A percentile compares a stretch with the other conserved stretches of the same genome.
phyloP scores from a whole-genome alignment of 1,140 invertebrate genomes.

The Drosophila pallidifrons region DNA sequence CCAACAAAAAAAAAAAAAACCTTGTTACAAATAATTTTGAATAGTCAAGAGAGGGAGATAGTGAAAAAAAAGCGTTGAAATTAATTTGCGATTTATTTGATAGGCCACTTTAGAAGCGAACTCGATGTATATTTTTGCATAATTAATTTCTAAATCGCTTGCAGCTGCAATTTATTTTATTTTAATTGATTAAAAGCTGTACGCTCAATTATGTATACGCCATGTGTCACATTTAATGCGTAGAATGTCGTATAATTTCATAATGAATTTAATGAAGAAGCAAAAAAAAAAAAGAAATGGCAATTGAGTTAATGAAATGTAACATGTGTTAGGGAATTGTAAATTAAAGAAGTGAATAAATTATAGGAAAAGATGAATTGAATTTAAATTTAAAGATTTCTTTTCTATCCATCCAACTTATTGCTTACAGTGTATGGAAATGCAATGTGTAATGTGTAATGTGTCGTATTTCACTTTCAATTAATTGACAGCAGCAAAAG shows the following conservation, averaged over 20 bases:
- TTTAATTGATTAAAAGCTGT: slow-evolving; percentile 38
- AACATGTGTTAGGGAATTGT: too few species aligned
- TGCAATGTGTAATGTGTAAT: slow-evolving; percentile 28
- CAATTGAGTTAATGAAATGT: too few species aligned
- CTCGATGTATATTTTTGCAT: slow-evolving; percentile 48
- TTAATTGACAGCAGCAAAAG: slow-evolving; percentile 65
- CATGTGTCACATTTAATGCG: slow-evolving; percentile 38
- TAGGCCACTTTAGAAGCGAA: slow-evolving; percentile 23
- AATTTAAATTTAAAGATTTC: too few species aligned
- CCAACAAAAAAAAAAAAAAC: neutral
- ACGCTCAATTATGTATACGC: slow-evolving; percentile 65
- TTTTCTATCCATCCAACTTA: neutral
- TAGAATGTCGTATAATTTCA: slow-evolving; percentile 20
- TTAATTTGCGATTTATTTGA: slow-evolving; percentile 32
- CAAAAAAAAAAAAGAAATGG: too few species aligned
- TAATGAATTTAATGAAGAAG: slow-evolving; percentile 14
- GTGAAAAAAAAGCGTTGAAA: neutral
- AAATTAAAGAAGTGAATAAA: too few species aligned
- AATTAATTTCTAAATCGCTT: slow-evolving; percentile 69
- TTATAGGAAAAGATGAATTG: too few species aligned
- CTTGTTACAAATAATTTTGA: neutral
- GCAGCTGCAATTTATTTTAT: slow-evolving; percentile 23
- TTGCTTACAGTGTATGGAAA: slow-evolving; percentile 20
- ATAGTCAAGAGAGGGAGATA: neutral
- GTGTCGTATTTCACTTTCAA: slow-evolving; percentile 61